Base-by-base conservation (phyloP, 1,140 invertebrate genomes). In the Drosophila bocki region DNA sequence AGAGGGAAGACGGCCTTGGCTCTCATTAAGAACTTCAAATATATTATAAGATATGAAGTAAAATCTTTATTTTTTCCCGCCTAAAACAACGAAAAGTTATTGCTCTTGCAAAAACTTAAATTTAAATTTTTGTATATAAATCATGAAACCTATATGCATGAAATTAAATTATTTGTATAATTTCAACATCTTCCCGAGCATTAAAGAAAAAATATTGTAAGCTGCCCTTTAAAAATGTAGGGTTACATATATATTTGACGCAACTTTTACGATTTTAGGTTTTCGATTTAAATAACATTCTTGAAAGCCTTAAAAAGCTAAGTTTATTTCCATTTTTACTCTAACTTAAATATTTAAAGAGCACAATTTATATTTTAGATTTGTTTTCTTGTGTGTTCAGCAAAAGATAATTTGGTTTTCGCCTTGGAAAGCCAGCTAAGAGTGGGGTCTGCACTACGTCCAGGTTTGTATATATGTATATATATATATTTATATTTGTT, bases 301-400 rank as follows among this genome's bases (percentile, higher is more conserved):
- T 51, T 76, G 57, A 57, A 54, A 84, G 72, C 72, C 72, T 57
- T 69, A 63, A 86, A 86, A 80, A 80, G 67, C 62, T 62, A 86
- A 39, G 2, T 35, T 42, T 26, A 35, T 35, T 63, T 74, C 59
- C 22, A 26, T 44, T 33, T 62, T 62, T 68, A 72, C 26, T 65
- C 77, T 70, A 86, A 72, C 65, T 79, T 87, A 76, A 85, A 79
- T 54, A 54, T 71, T 71, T 33, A 82, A 78, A 83, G 76, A 78
- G 77, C 72, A 78, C 72, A 75, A 54, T 48, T 62, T 81, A 75
- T 82, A 78, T 65, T 65, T 65, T 65, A 37, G 39, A 47, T 45
- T 50, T 39, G 26, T 67, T 50, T 47, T 64, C 39, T 71, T 9
- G 54, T 64, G 53, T 42, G 47, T 75, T 63, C 37, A 62, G 77